Evolutionary conservation across 2,888 invertebrate genomes (phyloP), one percentile per base, ranked within the genome.

Genomic region (Bimastos eiseni): DNA sequence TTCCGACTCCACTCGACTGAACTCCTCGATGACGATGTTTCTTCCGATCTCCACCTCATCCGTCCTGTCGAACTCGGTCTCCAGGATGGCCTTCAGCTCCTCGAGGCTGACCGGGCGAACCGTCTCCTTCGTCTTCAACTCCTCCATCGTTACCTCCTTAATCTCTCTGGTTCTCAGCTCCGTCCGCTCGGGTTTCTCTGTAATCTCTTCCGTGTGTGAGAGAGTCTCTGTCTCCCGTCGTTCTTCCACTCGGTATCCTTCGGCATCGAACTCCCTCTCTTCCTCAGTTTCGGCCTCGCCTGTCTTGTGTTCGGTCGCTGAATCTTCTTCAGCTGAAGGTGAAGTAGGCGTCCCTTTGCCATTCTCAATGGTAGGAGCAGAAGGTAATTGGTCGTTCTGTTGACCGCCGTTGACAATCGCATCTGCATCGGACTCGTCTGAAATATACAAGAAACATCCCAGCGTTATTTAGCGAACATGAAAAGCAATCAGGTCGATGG

Each of bases 51-150:
- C 86, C 36, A 86, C 86, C 86, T 86, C 86, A 5, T 37, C 34
- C 21, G 36, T 24, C 37, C 8, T 37, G 86, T 86, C 86, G 21
- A 86, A 34, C 6, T 86, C 86, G 21, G 86, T 11, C 86, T 34
- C 86, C 33, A 86, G 2, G 86, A 86, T 86, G 86, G 86, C 86
- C 36, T 86, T 37, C n/a, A 86, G 24, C 86, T 86, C 86, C 8
- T 86, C 86, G 86, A 37, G 33, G 37, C 86, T 86, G 36, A 86
- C 36, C 86, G 37, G 86, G 21, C 86, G 86, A 6, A 36, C 44
- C 84, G 83, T 90, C 91, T 90, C 36, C 41, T 34, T n/a, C 49
- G 36, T 41, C 89, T 70, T 83, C 83, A 41, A 21, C 91, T 91
- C 37, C 90, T 90, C 34, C 70, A 70, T 24, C 90, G 33, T 44